Base-by-base conservation (phyloP, 1,140 invertebrate species). In the Neodiprion virginianus region DNA sequence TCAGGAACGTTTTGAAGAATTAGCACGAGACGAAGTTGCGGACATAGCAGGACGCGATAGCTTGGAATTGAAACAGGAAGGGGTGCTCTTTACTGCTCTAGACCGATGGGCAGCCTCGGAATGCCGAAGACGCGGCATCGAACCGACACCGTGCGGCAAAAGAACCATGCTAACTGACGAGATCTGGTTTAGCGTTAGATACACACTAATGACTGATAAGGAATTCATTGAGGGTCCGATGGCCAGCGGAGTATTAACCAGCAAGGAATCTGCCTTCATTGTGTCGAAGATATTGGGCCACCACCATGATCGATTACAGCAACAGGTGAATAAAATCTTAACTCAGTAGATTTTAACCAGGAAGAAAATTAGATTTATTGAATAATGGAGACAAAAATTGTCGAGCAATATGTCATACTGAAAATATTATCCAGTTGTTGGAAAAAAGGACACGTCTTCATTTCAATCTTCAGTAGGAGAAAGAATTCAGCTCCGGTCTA, bases 31-130 rank as follows among this genome's bases (percentile, higher is more conserved):
- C 21, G 90, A 92, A 70, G 82, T 95, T 1, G 84, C 89, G 0
- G 86, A 93, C 21, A 90, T 95, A 50, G 87, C 92, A 0, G 88
- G 86, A 68, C 85, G 94, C 1, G 91, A 94, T 73, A 92, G 89
- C 7, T 82, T 94, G 12, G 83, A 87, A 65, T 83, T 93, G 1
- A 79, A 84, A 0, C 89, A 86, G 67, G 93, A 94, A 79, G 85
- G 88, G 2, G 80, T 90, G 1, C 81, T 93, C 5, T 92, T 92
- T 61, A 83, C 87, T 12, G 92, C 93, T 7, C 77, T 94, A 61
- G 89, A 91, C 23, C 89, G 92, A 72, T 95, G 94, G 93, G 90
- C 91, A 8, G 91, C 90, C 23, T 91, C 92, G 7, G 90, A 92
- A 71, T 95, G 93, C 79, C 91, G 92, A 73, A 88, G 92, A 67